phyloP scores from a whole-genome alignment of 2,888 invertebrate species.

The Gisinianus flammeolus region DNA sequence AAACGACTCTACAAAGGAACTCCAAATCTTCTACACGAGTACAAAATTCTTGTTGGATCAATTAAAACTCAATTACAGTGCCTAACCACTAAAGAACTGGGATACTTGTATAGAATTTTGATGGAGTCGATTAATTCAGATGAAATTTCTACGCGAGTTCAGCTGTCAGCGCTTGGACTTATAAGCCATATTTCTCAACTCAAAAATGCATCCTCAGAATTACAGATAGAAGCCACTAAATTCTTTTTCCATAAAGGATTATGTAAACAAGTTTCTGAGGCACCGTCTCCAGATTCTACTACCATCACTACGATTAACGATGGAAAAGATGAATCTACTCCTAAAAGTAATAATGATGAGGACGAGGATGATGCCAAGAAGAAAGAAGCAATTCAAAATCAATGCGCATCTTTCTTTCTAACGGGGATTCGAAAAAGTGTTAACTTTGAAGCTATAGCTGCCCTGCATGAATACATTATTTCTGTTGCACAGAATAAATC shows the following conservation, averaged over 20 bases:
- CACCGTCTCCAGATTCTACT: not conserved
- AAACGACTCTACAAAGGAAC: conserved; percentile 35
- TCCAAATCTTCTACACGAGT: conserved; percentile 39
- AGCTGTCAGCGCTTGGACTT: conserved; percentile 24
- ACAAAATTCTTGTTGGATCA: conserved; percentile 16
- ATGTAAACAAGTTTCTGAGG: conserved; percentile 12
- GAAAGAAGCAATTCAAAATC: not conserved
- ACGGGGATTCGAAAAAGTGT: conserved; percentile 12
- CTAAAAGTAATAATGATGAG: not conserved
- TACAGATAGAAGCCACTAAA: conserved; percentile 19
- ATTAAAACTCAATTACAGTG: conserved; percentile 20
- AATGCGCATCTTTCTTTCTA: conserved; percentile 5
- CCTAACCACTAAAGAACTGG: conserved; percentile 34
- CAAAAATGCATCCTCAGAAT: conserved; percentile 14
- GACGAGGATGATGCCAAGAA: not conserved
- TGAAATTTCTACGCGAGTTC: conserved; percentile 19
- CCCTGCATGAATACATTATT: conserved; percentile 22
- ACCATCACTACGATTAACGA: not conserved
- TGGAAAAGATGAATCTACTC: not conserved
- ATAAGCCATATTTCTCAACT: conserved; percentile 21
- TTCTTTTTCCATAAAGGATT: conserved; percentile 36
- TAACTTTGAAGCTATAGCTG: conserved; percentile 2
- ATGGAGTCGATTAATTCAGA: not conserved
- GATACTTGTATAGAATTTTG: not conserved
- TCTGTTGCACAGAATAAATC: not conserved